Conservation (phyloP, 2,888 invertebrate species). For the Eledone cirrhosa region DNA sequence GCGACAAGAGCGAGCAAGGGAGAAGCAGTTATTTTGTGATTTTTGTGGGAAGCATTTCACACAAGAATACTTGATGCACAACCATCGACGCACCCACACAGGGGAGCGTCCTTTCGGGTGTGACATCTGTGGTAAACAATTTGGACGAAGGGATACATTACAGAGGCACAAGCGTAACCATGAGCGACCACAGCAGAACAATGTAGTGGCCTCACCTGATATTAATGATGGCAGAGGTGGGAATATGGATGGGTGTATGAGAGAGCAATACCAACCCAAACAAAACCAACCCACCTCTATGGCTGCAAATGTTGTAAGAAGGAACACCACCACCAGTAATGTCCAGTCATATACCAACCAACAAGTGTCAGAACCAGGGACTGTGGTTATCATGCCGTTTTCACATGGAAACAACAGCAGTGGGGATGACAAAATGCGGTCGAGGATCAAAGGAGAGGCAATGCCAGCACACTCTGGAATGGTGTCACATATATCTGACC, state of each 20-base stretch:
- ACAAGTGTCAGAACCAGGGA: neutral
- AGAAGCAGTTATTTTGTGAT: slow-evolving; percentile 7
- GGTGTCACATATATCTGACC: neutral
- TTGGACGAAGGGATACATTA: slow-evolving; percentile 24
- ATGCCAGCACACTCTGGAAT: no score
- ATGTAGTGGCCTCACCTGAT: neutral
- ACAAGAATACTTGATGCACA: slow-evolving; percentile 20
- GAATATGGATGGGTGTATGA: neutral
- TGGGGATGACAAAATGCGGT: no score
- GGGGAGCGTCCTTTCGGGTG: slow-evolving; percentile 31
- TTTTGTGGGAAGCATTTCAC: slow-evolving; percentile 9
- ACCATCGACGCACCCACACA: slow-evolving; percentile 22
- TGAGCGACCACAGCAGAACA: neutral
- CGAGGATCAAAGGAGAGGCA: neutral
- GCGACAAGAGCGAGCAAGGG: neutral
- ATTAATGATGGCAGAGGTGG: neutral
- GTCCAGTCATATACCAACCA: neutral
- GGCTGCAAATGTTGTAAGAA: neutral
- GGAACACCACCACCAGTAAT: neutral
- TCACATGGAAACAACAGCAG: neutral
- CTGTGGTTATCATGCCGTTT: slow-evolving; percentile 10
- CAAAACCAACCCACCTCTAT: neutral
- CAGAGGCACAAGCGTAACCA: slow-evolving; percentile 26
- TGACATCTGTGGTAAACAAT: slow-evolving; percentile 30
- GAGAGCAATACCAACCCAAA: neutral